Conservation (phyloP, 2,888 invertebrate species). For the Chymomyza fuscimana region DNA sequence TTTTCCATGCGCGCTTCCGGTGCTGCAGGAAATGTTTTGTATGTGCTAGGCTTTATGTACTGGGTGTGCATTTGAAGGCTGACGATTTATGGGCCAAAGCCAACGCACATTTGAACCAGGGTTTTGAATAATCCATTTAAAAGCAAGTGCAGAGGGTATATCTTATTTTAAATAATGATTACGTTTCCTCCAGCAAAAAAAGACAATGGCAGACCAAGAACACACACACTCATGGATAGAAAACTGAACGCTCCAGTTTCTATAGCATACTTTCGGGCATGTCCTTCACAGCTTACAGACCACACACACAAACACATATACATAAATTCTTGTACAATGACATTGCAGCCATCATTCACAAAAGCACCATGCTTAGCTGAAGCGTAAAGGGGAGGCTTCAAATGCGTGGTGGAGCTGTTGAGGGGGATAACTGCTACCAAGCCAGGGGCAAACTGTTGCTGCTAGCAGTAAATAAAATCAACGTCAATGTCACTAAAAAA, state of each 20-base stretch:
- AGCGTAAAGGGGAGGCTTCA: neutral
- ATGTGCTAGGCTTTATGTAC: neutral
- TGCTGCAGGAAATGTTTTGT: neutral
- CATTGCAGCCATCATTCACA: slow-evolving; percentile 26
- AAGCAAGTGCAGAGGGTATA: slow-evolving; percentile 40
- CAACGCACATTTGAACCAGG: slow-evolving; percentile 23
- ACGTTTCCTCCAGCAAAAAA: slow-evolving; percentile 20
- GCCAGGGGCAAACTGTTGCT: slow-evolving; percentile 64
- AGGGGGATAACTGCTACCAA: neutral
- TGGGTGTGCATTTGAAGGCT: slow-evolving; percentile 26
- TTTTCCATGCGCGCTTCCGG: neutral
- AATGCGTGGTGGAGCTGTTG: too few species aligned
- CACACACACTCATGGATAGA: slow-evolving; percentile 3
- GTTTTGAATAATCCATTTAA: slow-evolving; percentile 68
- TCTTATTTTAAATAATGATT: slow-evolving; percentile 62
- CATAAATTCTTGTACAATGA: slow-evolving; percentile 30
- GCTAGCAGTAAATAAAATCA: slow-evolving; percentile 66
- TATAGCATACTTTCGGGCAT: slow-evolving; percentile 52
- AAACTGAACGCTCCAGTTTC: slow-evolving; percentile 23
- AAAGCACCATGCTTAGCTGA: slow-evolving; percentile 19
- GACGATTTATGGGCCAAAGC: slow-evolving; percentile 32
- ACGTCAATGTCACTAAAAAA: slow-evolving; percentile 40
- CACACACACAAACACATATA: neutral
- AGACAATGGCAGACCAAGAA: slow-evolving; percentile 19
- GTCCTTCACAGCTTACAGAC: slow-evolving; percentile 51